Evolutionary conservation across 2,113 vertebrate species (phyloP).

Genomic region (Xenopus tropicalis): DNA sequence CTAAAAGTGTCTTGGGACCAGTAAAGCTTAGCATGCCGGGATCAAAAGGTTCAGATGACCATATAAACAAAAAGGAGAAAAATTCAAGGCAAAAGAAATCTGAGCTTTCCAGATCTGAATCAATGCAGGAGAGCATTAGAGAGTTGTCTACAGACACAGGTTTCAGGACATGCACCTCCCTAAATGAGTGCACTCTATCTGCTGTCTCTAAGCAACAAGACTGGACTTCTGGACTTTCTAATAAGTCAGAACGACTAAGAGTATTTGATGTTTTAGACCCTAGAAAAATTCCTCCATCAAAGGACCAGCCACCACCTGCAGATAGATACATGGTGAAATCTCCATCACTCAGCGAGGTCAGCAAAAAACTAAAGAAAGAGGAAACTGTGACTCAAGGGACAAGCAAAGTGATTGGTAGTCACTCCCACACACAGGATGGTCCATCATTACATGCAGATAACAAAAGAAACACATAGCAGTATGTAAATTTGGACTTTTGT

Average conservation of each 20-base stretch:
- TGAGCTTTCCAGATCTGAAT: slow-evolving; percentile 46
- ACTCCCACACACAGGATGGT: slow-evolving; percentile 59
- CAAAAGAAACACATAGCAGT: slow-evolving; percentile 78
- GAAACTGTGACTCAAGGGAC: slow-evolving; percentile 37
- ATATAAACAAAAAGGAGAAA: slow-evolving; percentile 55
- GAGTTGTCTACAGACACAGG: background rate
- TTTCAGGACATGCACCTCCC: slow-evolving; percentile 20
- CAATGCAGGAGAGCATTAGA: slow-evolving; percentile 46
- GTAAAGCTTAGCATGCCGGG: slow-evolving; percentile 62
- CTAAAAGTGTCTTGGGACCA: slow-evolving; percentile 71
- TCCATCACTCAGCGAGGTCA: slow-evolving; percentile 52
- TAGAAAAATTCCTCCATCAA: slow-evolving; percentile 39
- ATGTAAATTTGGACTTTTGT: slow-evolving; percentile 43
- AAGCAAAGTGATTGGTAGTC: slow-evolving; percentile 52
- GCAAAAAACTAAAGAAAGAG: slow-evolving; percentile 48
- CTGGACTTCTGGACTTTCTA: slow-evolving; percentile 4
- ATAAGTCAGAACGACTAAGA: slow-evolving; percentile 46
- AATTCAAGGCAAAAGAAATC: slow-evolving; percentile 51
- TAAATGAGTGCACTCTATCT: slow-evolving; percentile 12
- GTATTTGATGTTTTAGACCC: slow-evolving; percentile 35
- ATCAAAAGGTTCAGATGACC: slow-evolving; percentile 57
- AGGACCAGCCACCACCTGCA: slow-evolving; percentile 46
- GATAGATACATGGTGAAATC: slow-evolving; percentile 51
- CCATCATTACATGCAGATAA: slow-evolving; percentile 64
- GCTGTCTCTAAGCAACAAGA: slow-evolving; percentile 28